These are phyloP conservation scores for Bellardia bayeri DNA, from an alignment of 2,888 invertebrate genomes.

Conservation along the genomic window DNA sequence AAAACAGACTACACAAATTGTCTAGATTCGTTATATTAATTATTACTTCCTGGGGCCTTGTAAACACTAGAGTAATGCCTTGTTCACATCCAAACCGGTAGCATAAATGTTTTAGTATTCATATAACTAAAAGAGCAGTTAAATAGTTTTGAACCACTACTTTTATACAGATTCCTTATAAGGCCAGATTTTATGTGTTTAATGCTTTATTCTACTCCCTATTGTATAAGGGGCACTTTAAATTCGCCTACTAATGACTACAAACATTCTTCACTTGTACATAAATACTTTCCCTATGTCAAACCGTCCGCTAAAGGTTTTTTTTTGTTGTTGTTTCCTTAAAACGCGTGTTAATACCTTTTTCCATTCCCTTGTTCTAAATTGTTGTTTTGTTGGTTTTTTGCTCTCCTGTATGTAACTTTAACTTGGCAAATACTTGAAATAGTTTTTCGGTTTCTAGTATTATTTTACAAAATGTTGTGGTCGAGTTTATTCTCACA, in stretches of 20 bases:
- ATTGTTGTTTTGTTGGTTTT: background rate
- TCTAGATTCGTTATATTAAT: too few species aligned
- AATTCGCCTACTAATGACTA: background rate
- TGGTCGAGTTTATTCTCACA: constrained; percentile 69
- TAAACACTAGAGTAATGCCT: background rate
- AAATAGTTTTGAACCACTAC: too few species aligned
- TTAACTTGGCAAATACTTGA: constrained; percentile 63
- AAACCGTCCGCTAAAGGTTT: background rate
- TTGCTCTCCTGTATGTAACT: background rate
- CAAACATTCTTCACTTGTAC: too few species aligned
- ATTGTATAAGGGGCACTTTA: background rate
- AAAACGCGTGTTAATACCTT: constrained; percentile 5
- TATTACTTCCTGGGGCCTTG: too few species aligned
- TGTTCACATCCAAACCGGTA: too few species aligned
- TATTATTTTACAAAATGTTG: constrained; percentile 63
- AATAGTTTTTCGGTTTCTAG: constrained; percentile 62
- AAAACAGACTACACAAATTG: too few species aligned
- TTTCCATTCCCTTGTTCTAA: constrained; percentile 1
- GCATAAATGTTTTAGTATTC: too few species aligned
- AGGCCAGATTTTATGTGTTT: too few species aligned
- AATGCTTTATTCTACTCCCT: too few species aligned
- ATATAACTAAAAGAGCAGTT: too few species aligned
- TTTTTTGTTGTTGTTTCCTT: background rate
- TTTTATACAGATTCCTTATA: too few species aligned
- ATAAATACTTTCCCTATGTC: background rate